Evolutionary conservation across 2,797 vertebrate species (phyloP).

Genomic region (Halcyon badia): DNA sequence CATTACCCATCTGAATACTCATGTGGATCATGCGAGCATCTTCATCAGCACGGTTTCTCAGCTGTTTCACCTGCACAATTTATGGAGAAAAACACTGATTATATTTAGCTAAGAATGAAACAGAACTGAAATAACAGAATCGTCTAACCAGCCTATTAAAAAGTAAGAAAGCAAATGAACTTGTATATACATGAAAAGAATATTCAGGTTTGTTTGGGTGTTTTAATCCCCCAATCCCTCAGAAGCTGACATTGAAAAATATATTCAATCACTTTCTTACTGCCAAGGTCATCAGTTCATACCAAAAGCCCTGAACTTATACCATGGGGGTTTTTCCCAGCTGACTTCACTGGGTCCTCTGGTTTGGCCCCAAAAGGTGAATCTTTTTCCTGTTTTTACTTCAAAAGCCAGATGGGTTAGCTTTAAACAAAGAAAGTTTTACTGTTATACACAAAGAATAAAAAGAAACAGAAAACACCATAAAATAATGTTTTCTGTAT

Average conservation of each 20-base stretch:
- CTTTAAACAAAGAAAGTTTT: background rate
- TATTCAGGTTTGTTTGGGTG: background rate
- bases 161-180: background rate
- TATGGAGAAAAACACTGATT: background rate
- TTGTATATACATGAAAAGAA: background rate
- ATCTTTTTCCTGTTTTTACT: background rate
- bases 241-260: background rate
- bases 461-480: background rate
- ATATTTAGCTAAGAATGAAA: background rate
- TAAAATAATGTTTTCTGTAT: background rate
- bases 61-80: conserved; percentile 91
- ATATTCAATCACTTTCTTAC: background rate
- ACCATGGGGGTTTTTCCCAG: background rate
- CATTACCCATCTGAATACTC: conserved; percentile 95
- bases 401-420: background rate
- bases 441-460: background rate
- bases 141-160: background rate
- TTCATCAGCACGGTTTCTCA: conserved; percentile 96
- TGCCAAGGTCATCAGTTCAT: background rate
- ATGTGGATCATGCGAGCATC: conserved; percentile 96
- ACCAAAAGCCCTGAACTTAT: background rate
- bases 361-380: background rate
- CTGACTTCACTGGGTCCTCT: background rate
- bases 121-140: background rate
- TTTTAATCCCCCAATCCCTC: background rate